Conservation (phyloP, 2,888 invertebrate genomes). For the Cataglyphis livida region DNA sequence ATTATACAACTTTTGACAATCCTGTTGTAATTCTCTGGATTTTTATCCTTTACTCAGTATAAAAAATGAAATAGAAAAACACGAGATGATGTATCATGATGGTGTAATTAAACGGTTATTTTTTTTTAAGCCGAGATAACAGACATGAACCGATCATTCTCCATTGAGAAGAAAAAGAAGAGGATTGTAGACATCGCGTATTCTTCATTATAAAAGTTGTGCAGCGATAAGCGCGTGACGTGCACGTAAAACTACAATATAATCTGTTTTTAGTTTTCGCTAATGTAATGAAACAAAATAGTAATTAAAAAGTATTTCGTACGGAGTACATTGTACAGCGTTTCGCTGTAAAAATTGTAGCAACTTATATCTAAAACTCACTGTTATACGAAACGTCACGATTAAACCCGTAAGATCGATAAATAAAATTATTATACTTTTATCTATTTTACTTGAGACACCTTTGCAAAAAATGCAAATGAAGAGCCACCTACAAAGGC, state of each 20-base stretch:
- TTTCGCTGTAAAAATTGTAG: background rate
- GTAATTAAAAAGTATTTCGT: conserved; percentile 19
- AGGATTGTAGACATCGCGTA: background rate
- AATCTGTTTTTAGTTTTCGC: background rate
- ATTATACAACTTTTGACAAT: conserved; percentile 10
- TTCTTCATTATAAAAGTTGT: conserved; percentile 24
- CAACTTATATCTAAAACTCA: background rate
- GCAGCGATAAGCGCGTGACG: background rate
- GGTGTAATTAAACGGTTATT: conserved; percentile 13
- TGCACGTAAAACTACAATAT: background rate
- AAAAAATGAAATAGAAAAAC: background rate
- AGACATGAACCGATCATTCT: background rate
- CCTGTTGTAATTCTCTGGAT: background rate
- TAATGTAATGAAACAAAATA: background rate
- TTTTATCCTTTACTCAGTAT: background rate
- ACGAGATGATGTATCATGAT: background rate
- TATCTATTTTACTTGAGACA: background rate
- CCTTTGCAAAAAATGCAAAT: conserved; percentile 25
- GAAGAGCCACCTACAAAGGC: conserved; percentile 19
- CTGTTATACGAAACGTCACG: too few species aligned
- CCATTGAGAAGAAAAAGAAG: background rate
- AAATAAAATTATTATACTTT: conserved; percentile 9
- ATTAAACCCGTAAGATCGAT: background rate
- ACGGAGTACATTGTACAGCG: background rate
- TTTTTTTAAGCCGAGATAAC: background rate